These are phyloP conservation scores for Lysiphlebus fabarum DNA, from an alignment of 1,140 invertebrate genomes.

Conservation along the genomic window DNA sequence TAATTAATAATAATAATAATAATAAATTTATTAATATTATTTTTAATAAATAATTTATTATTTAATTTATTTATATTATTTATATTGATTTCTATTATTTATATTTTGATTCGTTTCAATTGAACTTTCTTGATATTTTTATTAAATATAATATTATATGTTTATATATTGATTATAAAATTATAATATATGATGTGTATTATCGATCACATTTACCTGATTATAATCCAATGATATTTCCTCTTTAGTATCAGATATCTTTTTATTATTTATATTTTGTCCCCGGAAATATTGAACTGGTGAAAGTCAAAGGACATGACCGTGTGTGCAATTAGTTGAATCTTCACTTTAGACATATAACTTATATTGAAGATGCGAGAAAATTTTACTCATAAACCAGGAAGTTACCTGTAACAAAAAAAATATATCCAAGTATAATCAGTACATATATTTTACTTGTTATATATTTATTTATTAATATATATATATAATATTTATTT, in stretches of 20 bases:
- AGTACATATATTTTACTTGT: background rate
- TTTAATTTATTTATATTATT: no score
- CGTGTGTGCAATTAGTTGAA: constrained; percentile 7
- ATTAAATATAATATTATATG: no score
- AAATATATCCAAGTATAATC: background rate
- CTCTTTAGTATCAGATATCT: background rate
- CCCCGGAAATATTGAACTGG: background rate
- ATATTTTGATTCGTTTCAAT: no score
- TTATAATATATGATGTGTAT: background rate
- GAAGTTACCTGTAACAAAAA: background rate
- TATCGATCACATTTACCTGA: background rate
- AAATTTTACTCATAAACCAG: background rate
- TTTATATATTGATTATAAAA: no score
- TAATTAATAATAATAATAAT: no score
- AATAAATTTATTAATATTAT: no score
- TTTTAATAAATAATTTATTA: no score
- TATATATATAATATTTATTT: background rate
- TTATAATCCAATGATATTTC: background rate
- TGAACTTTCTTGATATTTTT: background rate
- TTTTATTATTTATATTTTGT: background rate
- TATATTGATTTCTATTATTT: no score
- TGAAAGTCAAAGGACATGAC: constrained; percentile 10
- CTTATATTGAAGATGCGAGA: background rate
- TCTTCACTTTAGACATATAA: background rate
- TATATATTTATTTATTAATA: background rate